A percentile compares a stretch with the other conserved stretches of the same genome.
These are phyloP conservation scores for Agonopterix subpropinquella DNA, from an alignment of 2,888 invertebrate species.

Conservation along the genomic window DNA sequence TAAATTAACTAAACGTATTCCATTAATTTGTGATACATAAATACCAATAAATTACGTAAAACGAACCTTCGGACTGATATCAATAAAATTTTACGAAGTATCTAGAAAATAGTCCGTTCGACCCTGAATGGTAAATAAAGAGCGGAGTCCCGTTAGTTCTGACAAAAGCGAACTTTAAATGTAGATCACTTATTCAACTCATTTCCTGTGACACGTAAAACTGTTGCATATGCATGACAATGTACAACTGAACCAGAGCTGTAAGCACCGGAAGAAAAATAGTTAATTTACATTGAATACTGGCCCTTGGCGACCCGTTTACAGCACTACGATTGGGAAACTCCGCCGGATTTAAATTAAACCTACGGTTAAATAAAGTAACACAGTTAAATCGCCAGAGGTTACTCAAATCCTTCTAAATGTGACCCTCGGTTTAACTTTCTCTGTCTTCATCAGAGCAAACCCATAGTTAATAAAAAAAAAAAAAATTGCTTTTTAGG, in stretches of 20 bases:
- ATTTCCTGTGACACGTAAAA: slow-evolving; percentile 41
- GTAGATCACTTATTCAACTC: slow-evolving; percentile 38
- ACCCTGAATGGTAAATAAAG: slow-evolving; percentile 42
- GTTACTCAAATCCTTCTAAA: neutral
- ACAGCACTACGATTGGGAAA: slow-evolving; percentile 20
- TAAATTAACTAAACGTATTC: too few species aligned
- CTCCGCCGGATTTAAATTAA: slow-evolving; percentile 7
- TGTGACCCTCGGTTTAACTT: neutral
- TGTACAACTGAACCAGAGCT: slow-evolving; percentile 4
- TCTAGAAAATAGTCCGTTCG: slow-evolving; percentile 27
- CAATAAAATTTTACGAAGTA: slow-evolving; percentile 26
- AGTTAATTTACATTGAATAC: slow-evolving; percentile 53
- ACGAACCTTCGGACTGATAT: slow-evolving; percentile 20
- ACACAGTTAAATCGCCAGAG: neutral
- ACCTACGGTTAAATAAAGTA: neutral
- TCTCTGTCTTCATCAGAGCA: neutral
- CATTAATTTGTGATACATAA: neutral
- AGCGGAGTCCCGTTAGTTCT: slow-evolving; percentile 39
- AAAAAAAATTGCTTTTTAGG: too few species aligned
- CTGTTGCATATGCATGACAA: slow-evolving; percentile 34
- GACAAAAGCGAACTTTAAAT: slow-evolving; percentile 36
- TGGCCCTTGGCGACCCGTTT: slow-evolving; percentile 22
- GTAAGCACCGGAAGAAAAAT: slow-evolving; percentile 34
- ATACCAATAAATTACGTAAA: slow-evolving; percentile 21
- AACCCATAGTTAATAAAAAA: too few species aligned